Base-by-base conservation (phyloP, 2,888 invertebrate genomes). In the Marasmarcha lunaedactyla region DNA sequence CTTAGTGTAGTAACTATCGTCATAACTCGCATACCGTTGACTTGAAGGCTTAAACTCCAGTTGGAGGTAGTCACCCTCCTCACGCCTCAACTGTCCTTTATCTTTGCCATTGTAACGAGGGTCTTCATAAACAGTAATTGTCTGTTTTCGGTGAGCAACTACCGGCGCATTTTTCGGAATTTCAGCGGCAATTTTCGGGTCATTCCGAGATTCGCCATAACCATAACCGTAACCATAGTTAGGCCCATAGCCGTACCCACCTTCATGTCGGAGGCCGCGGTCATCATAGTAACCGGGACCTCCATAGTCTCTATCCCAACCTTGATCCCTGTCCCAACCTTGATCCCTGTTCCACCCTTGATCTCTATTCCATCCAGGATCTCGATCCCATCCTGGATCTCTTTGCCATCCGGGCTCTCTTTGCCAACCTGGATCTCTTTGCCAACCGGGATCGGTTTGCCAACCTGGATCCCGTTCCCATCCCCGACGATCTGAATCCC, bases 71-170 rank as follows among this genome's bases (percentile, higher is more conserved):
- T 79, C 78, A 0, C 79, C 84, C 46, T 76, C 71, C 42, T 78
- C 72, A 38, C 66, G 61, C 41, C 71, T 63, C 33, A 76, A 48
- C 45, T 76, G 67, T 1, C 76, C 77, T 36, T 68, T 67, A 46
- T 72, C 70, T 25, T 69, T 71, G 0, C 76, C 78, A 35, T 67
- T 60, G 45, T 84, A 79, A 45, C 84, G 63, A 5, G 84, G 84
- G 50, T 84, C 84, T 55, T 84, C 84, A 42, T 84, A 84, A 41
- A 84, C 84, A 2, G 84, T 84, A 42, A 84, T 84, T 10, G 84
- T 84, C 51, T 84, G 83, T 45, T 79, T 76, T 33, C 81, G 65
- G 38, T 71, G 76, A 1, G 81, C 76, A 11, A 81, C 72, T 1
- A 78, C 68, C 4, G 83, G 79, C 1, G 65, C 61, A 38, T 72